Base-by-base conservation (phyloP, 2,113 vertebrate species). In the Trematomus loennbergii region DNA sequence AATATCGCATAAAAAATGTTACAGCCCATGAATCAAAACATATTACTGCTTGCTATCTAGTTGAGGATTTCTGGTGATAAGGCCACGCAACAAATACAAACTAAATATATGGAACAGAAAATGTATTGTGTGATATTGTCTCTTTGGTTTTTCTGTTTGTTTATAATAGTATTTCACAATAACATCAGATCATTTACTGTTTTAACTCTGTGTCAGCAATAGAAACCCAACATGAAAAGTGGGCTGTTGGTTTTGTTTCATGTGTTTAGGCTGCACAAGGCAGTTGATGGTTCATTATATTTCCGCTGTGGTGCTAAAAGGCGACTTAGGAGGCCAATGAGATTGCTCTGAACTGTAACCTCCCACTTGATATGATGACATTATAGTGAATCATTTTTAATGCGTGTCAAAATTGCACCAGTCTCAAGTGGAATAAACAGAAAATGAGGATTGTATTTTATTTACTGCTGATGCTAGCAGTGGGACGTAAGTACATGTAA, bases 331-430 rank as follows among this genome's bases (percentile, higher is more conserved):
- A 8, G 40, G 54, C 87, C 89, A 87, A 87, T 91, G 75, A 86
- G 29, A 69, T 11, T 0, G 17, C 36, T 15, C 18, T 62, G 0
- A 50, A 6, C 20, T n/a, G 52, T 48, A 20, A 20, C 87, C 87
- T 69, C 89, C 87, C 72, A 75, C 43, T 74, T 85, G 10, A 81
- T 73, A 71, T 61, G 36, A 36, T 78, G 55, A 84, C 12, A 65
- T 76, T 36, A 9, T 12, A 7, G 18, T 58, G 40, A 43, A 81
- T 43, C 46, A 53, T 18, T 20, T 22, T 61, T 1, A 61, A 66
- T 11, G 20, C 2, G 0, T 0, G 12, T 52, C 4, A 46, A 11
- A 67, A 15, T 59, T 7, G 0, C 4, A 10, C 13, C 12, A 17
- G n/a, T 48, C 36, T 46, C 2, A n/a, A 43, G 17, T 9, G 64